phyloP scores from a whole-genome alignment of 2,888 invertebrate genomes.

The Allophyes oxyacanthae region DNA sequence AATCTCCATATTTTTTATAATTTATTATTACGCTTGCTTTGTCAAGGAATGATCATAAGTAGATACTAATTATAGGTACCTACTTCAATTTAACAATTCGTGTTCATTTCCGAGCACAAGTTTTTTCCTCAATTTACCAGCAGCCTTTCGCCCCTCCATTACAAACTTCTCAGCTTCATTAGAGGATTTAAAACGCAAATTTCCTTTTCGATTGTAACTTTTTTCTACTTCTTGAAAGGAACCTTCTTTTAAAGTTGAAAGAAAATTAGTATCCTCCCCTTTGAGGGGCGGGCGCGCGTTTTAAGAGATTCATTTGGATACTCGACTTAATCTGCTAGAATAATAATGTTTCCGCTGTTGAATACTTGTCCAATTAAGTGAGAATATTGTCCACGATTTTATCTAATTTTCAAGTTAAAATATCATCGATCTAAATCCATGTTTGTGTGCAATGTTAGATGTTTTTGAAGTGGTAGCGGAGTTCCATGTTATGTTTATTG shows the following conservation, averaged over 20 bases:
- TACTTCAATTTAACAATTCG: slow-evolving; percentile 34
- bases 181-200: slow-evolving; percentile 90
- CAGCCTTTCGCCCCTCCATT: slow-evolving; percentile 88
- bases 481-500: too few relatives aligned
- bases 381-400: slow-evolving; percentile 33
- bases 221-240: slow-evolving; percentile 88
- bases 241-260: slow-evolving; percentile 87
- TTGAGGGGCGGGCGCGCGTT: slow-evolving; percentile 83
- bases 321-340: slow-evolving; percentile 82
- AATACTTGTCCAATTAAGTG: slow-evolving; percentile 49
- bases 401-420: neutral
- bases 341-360: slow-evolving; percentile 75
- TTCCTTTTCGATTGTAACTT: slow-evolving; percentile 89
- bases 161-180: slow-evolving; percentile 89
- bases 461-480: too few relatives aligned
- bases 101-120: slow-evolving; percentile 54
- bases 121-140: slow-evolving; percentile 85
- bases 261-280: slow-evolving; percentile 88
- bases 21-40: too few relatives aligned
- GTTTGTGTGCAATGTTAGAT: neutral
- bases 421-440: slow-evolving; percentile 2
- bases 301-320: slow-evolving; percentile 83
- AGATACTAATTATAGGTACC: slow-evolving; percentile 23
- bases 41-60: slow-evolving; percentile 14
- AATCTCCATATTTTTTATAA: too few relatives aligned